A percentile compares a stretch with the other conserved stretches of the same genome.
Evolutionary conservation across 2,113 vertebrate genomes (phyloP).

Genomic region (Plotosus lineatus): DNA sequence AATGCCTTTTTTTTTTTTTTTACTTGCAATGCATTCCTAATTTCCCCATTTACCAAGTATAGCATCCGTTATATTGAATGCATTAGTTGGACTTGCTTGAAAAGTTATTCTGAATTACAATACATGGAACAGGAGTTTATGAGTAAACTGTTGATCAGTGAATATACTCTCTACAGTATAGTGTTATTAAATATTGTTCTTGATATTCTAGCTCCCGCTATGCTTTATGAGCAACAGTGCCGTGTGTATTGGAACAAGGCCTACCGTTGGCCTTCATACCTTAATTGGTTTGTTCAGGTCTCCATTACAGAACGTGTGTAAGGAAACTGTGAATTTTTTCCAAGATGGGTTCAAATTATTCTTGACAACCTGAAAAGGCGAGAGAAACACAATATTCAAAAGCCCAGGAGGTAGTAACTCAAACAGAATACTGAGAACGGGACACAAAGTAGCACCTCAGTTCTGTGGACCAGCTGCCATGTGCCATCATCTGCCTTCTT

Average conservation of each 20-base stretch:
- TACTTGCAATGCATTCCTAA: neutral
- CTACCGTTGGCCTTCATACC: constrained; percentile 65
- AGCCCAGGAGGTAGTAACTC: neutral
- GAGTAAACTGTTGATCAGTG: neutral
- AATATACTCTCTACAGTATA: neutral
- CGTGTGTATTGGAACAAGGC: neutral
- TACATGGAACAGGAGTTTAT: neutral
- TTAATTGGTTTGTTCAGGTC: constrained; percentile 82
- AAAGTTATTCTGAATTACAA: neutral
- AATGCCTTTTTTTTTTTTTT: neutral
- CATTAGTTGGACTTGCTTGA: neutral
- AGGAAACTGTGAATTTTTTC: constrained; percentile 82
- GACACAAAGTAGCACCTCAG: constrained; percentile 75
- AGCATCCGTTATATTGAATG: neutral
- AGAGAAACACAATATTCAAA: neutral
- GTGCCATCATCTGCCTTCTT: constrained; percentile 79
- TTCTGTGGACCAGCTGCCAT: constrained; percentile 87
- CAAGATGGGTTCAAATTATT: constrained; percentile 89
- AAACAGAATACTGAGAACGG: neutral
- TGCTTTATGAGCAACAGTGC: neutral
- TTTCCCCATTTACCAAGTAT: neutral
- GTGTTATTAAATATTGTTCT: neutral
- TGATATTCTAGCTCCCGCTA: neutral
- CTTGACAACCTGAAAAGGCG: constrained; percentile 83
- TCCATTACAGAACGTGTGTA: constrained; percentile 86